Evolutionary conservation across 2,888 invertebrate genomes (phyloP).

Genomic region (Slavum lentiscoides): DNA sequence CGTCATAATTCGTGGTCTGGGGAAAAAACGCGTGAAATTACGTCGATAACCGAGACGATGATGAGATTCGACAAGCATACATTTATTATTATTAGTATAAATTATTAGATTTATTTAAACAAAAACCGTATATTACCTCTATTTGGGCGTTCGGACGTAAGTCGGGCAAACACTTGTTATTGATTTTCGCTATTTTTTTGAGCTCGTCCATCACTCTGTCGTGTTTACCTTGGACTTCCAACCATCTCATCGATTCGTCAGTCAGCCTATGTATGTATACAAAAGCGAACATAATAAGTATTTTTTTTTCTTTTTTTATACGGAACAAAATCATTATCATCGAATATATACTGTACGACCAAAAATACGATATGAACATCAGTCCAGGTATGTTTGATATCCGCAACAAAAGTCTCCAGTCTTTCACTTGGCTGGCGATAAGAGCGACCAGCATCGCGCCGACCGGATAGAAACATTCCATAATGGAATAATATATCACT

Average conservation of each 20-base stretch:
- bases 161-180: slow-evolving; percentile 30
- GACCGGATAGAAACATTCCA: slow-evolving; percentile 40
- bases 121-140: slow-evolving; percentile 2
- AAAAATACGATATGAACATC: slow-evolving; percentile 49
- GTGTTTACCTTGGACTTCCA: slow-evolving; percentile 45
- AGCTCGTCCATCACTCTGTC: slow-evolving; percentile 17
- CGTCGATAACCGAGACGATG: no score
- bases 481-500: slow-evolving; percentile 29
- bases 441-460: slow-evolving; percentile 23
- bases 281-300: not conserved
- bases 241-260: slow-evolving; percentile 52
- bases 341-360: not conserved
- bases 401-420: slow-evolving; percentile 41
- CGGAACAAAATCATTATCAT: not conserved
- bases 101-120: no score
- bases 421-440: slow-evolving; percentile 26
- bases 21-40: not conserved
- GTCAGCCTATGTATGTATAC: slow-evolving; percentile 13
- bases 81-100: not conserved
- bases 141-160: not conserved
- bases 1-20: not conserved
- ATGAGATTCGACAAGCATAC: not conserved
- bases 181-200: slow-evolving; percentile 28
- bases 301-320: no score
- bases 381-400: slow-evolving; percentile 34